These are phyloP conservation scores for Microcebus murinus DNA, from an alignment of 2,113 vertebrate genomes.

Conservation along the genomic window DNA sequence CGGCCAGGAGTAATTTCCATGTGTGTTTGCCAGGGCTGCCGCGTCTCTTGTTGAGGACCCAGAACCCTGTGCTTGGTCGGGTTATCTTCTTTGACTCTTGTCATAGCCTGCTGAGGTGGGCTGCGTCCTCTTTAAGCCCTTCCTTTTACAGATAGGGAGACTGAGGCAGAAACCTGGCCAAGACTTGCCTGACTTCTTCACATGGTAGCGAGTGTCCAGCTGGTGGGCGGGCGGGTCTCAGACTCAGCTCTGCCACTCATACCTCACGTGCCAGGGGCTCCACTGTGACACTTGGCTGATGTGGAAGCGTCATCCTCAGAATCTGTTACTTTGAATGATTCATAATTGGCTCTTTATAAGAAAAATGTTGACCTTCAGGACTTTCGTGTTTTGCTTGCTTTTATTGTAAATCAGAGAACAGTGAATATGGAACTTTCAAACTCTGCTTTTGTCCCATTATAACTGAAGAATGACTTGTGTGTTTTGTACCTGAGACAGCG, in stretches of 20 bases:
- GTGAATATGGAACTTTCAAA: background rate
- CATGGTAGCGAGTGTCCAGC: background rate
- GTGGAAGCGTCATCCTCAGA: background rate
- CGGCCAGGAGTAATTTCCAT: fast-evolving
- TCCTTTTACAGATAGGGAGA: background rate
- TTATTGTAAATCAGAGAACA: background rate
- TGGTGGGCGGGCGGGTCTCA: background rate
- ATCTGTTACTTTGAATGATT: background rate
- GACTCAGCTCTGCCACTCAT: background rate
- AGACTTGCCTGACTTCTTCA: background rate
- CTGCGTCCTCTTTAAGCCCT: background rate
- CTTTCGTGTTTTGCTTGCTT: background rate
- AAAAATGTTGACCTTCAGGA: background rate
- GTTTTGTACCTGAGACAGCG: background rate
- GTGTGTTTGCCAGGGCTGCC: background rate
- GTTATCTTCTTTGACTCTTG: background rate
- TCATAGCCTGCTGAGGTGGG: background rate
- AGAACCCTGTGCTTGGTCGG: background rate
- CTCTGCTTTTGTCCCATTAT: background rate
- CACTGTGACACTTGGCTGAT: background rate
- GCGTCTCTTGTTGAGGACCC: background rate
- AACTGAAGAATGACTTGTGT: background rate
- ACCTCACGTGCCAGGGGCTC: background rate
- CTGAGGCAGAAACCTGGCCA: background rate
- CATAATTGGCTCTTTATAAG: background rate